Evolutionary conservation across 2,888 invertebrate species (phyloP).

Genomic region (Nemurella pictetii): DNA sequence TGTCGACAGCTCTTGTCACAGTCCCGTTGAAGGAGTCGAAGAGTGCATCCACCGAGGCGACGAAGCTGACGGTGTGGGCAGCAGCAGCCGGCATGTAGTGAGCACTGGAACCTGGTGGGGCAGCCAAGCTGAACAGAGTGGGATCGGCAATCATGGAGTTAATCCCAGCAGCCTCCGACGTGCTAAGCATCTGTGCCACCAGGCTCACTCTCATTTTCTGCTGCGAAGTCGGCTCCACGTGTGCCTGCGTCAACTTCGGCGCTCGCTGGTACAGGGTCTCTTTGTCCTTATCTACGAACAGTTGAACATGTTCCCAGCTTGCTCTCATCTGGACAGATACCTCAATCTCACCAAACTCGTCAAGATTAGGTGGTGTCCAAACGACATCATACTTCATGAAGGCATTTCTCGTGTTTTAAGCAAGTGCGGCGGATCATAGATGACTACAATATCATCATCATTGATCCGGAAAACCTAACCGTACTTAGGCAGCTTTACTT

Average conservation of each 20-base stretch:
- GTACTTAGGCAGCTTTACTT: background rate
- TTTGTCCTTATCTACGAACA: background rate
- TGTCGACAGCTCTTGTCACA: background rate
- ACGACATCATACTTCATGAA: background rate
- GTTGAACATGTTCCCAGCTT: background rate
- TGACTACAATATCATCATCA: conserved; percentile 25
- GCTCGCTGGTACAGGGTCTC: background rate
- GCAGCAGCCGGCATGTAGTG: background rate
- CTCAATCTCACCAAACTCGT: background rate
- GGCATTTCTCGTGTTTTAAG: conserved; percentile 28
- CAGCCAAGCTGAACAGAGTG: background rate
- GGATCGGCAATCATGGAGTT: background rate
- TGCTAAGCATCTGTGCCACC: background rate
- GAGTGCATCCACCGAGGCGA: background rate
- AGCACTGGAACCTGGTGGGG: no score
- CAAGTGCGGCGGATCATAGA: conserved; percentile 34
- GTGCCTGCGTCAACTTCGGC: background rate
- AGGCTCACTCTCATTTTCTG: background rate
- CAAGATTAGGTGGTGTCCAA: background rate
- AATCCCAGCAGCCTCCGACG: background rate
- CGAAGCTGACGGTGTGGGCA: background rate
- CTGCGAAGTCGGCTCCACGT: background rate
- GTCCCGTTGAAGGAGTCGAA: conserved; percentile 9
- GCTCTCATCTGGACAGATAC: no score
- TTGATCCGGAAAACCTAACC: background rate